Conservation (phyloP, 2,113 vertebrate species). For the Gila orcuttii region DNA sequence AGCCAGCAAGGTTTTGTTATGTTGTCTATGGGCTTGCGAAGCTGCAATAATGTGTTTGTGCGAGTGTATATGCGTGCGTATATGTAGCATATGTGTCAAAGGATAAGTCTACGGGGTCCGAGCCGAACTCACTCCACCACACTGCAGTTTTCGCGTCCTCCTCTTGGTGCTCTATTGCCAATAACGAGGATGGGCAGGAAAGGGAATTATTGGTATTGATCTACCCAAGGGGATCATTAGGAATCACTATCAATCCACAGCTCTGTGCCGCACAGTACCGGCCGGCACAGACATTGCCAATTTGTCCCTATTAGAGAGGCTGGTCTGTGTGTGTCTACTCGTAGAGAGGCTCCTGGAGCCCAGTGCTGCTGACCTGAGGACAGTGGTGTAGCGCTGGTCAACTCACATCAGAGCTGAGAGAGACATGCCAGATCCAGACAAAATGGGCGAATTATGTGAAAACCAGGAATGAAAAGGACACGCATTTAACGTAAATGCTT, state of each 20-base stretch:
- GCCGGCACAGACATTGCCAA: conserved; percentile 96
- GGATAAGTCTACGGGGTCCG: conserved; percentile 41
- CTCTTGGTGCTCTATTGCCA: conserved; percentile 85
- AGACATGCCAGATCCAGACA: not conserved
- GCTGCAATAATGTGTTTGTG: conserved; percentile 5
- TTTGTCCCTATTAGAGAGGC: conserved; percentile 98
- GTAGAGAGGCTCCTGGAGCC: conserved; percentile 83
- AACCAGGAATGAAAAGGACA: not conserved
- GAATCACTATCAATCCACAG: conserved; percentile 99
- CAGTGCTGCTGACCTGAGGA: conserved; percentile 50
- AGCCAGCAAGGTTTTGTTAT: conserved; percentile 22
- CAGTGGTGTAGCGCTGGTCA: conserved; percentile 25
- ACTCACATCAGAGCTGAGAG: not conserved
- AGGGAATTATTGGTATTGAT: conserved; percentile 99
- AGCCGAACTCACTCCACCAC: conserved; percentile 68
- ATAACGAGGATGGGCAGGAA: conserved; percentile 94
- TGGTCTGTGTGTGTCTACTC: conserved; percentile 91
- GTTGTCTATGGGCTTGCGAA: conserved; percentile 30
- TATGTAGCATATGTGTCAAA: conserved; percentile 39
- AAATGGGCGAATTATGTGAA: not conserved
- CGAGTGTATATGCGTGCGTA: not conserved
- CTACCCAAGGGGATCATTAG: conserved; percentile 99
- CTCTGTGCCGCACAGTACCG: conserved; percentile 89
- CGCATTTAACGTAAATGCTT: not conserved
- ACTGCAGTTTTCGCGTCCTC: conserved; percentile 70